These are phyloP conservation scores for Pungitius pungitius DNA, from an alignment of 2,113 vertebrate genomes.

Conservation along the genomic window DNA sequence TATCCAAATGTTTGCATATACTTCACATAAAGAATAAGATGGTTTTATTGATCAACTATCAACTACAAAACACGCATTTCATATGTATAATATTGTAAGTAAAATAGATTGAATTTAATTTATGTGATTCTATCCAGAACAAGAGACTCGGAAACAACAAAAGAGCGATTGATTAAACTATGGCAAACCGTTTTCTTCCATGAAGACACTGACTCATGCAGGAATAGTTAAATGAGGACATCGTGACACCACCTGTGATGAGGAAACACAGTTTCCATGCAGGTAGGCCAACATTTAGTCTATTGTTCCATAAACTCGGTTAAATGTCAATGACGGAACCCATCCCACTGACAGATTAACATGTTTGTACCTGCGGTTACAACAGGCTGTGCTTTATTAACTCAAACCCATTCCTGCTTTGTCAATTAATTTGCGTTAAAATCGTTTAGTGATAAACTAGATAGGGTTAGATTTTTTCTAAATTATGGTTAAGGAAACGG, in stretches of 20 bases:
- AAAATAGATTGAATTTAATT: background rate
- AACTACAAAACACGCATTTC: background rate
- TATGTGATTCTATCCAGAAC: background rate
- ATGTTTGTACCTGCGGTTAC: conserved; percentile 4
- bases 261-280: conserved; percentile 33
- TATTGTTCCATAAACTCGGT: conserved; percentile 51
- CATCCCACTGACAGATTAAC: conserved; percentile 22
- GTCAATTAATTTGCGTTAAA: background rate
- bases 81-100: background rate
- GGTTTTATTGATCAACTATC: background rate
- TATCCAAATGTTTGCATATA: background rate
- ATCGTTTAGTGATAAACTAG: background rate
- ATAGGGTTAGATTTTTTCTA: background rate
- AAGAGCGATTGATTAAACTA: background rate
- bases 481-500: background rate
- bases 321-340: conserved; percentile 33
- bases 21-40: background rate
- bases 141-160: background rate
- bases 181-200: background rate
- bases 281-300: conserved; percentile 37
- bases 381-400: conserved; percentile 9
- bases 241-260: background rate
- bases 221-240: conserved; percentile 1
- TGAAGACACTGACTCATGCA: background rate
- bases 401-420: background rate